Percentiles rank a stretch among this genome's conserved stretches.
These are phyloP conservation scores for Nephrotoma flavescens DNA, from an alignment of 2,888 invertebrate species.

Conservation along the genomic window DNA sequence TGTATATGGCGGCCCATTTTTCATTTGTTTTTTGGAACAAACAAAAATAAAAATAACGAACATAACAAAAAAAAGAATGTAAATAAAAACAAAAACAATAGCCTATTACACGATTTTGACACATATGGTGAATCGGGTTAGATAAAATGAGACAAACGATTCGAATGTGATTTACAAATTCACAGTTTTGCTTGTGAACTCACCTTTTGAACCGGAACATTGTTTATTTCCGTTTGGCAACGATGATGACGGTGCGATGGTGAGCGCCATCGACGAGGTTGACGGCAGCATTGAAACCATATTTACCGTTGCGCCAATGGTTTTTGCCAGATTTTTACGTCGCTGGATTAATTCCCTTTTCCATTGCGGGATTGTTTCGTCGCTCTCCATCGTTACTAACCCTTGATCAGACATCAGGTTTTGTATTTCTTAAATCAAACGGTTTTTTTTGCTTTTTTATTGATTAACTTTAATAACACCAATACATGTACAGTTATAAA, in stretches of 20 bases:
- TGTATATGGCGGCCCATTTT: background rate
- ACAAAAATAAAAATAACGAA: background rate
- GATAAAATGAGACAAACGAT: background rate
- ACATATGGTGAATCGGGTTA: background rate
- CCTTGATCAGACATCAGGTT: background rate
- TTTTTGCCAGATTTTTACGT: conserved; percentile 34
- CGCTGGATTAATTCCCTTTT: conserved; percentile 69
- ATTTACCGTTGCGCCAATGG: conserved; percentile 14
- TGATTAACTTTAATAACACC: background rate
- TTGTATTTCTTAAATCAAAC: background rate
- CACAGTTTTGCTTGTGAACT: background rate
- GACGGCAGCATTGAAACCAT: background rate
- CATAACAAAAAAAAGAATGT: background rate
- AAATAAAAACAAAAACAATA: background rate
- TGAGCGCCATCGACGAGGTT: background rate
- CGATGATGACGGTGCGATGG: background rate
- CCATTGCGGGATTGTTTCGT: conserved; percentile 52
- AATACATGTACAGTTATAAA: background rate
- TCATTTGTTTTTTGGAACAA: background rate
- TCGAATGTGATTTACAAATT: background rate
- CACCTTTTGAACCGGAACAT: conserved; percentile 3
- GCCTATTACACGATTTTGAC: background rate
- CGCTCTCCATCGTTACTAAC: background rate
- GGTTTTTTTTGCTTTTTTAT: background rate
- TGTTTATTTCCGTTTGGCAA: background rate